Base-by-base conservation (phyloP, 2,888 invertebrate species). In the Cryptocephalus moraei region DNA sequence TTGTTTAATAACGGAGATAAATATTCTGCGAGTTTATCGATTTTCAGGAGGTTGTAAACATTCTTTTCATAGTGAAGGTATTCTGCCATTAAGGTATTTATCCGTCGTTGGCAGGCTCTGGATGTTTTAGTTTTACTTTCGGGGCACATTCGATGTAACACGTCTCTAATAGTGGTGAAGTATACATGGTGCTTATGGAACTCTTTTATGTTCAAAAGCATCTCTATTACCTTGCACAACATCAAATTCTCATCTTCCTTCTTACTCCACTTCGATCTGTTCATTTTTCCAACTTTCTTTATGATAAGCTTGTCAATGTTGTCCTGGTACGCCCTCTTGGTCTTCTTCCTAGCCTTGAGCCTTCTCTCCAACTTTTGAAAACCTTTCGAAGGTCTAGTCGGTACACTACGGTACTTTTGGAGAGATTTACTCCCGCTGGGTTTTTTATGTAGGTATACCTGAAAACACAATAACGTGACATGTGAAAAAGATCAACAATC, bases 221-320 rank as follows among this genome's bases (percentile, higher is more conserved):
- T 63, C 52, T 75, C 74, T 0, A 81, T 82, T 0, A 82, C 80
- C 56, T 82, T 81, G 53, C 81, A 79, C 51, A 87, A 73, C 41
- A 84, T 68, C 2, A 89, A 62, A 46, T 84, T 67, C 40, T 78
- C 78, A 66, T 88, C 87, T 66, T 90, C 89, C 34, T 75, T 72
- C 0, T 75, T 63, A 8, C 75, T 73, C 86, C 87, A 90, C 8
- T 74, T 73, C 0, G 82, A 79, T 8, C 77, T 73, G 14, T 77
- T 58, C 10, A 76, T 77, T 1, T 2, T 10, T 4, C 75, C 76
- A 77, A 83, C 80, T 39, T 74, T 73, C 41, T 77, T 75, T 41
- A 82, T 60, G 0, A 86, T 84, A 0, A 60, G 60, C 41, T 73
- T 73, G 64, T 87, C 87, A 9, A 78, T 66, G 2, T 79, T 78